Evolutionary conservation across 2,888 invertebrate genomes (phyloP).

Genomic region (Mimachlamys varia): DNA sequence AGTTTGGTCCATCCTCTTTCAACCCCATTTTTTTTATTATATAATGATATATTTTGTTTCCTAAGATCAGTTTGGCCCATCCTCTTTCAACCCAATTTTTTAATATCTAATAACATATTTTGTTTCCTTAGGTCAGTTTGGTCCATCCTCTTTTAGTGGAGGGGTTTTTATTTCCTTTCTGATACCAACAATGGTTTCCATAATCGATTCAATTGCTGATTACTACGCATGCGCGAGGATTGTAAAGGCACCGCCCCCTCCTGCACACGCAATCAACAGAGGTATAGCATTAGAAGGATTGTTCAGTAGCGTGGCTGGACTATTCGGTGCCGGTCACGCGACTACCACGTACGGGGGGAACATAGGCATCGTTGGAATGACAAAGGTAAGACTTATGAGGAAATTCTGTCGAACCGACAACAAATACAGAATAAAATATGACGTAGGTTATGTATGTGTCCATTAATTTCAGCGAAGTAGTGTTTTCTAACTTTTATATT

Average conservation of each 20-base stretch:
- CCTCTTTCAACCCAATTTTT: too few species aligned
- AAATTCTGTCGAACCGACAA: too few species aligned
- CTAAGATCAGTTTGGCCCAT: too few species aligned
- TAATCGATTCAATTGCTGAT: conserved; percentile 86
- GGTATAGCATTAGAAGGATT: conserved; percentile 88
- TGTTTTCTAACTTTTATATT: too few species aligned
- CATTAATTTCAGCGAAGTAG: too few species aligned
- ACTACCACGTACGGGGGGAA: conserved; percentile 95
- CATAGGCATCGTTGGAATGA: conserved; percentile 93
- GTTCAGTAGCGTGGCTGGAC: conserved; percentile 90
- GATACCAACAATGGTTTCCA: conserved; percentile 68
- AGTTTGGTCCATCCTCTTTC: too few species aligned
- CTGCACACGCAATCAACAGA: conserved; percentile 92
- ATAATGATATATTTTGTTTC: too few species aligned
- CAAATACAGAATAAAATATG: too few species aligned
- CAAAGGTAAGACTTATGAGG: conserved; percentile 84
- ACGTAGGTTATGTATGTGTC: too few species aligned
- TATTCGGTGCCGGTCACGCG: conserved; percentile 93
- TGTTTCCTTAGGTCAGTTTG: conserved; percentile 67
- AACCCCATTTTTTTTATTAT: too few species aligned
- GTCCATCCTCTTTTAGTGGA: conserved; percentile 63
- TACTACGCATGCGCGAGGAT: conserved; percentile 91
- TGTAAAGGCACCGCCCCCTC: conserved; percentile 89
- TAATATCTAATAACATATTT: too few species aligned
- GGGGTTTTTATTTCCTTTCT: conserved; percentile 67